phyloP scores from a whole-genome alignment of 2,888 invertebrate species.

The Synergus gifuensis region DNA sequence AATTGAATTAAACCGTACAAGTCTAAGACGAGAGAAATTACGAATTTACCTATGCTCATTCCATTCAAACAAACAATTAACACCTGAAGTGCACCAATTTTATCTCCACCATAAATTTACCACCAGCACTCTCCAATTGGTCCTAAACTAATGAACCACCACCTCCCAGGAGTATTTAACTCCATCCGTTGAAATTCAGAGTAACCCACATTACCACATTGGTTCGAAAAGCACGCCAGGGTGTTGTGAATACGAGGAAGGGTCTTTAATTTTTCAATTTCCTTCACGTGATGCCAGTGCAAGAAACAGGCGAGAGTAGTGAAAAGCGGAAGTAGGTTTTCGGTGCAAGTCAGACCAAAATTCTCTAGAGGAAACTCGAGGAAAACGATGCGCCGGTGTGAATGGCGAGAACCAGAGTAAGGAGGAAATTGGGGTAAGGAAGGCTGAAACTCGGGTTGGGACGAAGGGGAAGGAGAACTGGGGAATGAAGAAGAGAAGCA shows the following conservation, averaged over 20 bases:
- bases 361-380: conserved; percentile 44
- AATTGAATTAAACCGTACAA: not conserved
- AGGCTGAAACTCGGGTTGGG: conserved; percentile 44
- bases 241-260: conserved; percentile 6
- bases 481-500: conserved; percentile 50
- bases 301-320: conserved; percentile 17
- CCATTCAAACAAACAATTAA: not conserved
- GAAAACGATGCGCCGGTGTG: conserved; percentile 28
- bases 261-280: conserved; percentile 23
- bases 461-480: conserved; percentile 42
- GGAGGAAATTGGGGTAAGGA: conserved; percentile 58
- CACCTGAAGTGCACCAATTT: not conserved
- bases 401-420: conserved; percentile 52
- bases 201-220: not conserved
- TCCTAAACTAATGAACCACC: not conserved
- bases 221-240: not conserved
- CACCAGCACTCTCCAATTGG: not conserved
- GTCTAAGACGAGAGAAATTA: not conserved
- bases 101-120: not conserved
- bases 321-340: conserved; percentile 44
- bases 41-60: not conserved
- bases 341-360: conserved; percentile 44
- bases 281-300: conserved; percentile 4
- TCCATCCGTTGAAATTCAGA: not conserved
- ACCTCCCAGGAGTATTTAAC: not conserved